Evolutionary conservation across 2,888 invertebrate genomes (phyloP), one percentile per base, ranked within the genome.

Genomic region (Leuctra nigra): DNA sequence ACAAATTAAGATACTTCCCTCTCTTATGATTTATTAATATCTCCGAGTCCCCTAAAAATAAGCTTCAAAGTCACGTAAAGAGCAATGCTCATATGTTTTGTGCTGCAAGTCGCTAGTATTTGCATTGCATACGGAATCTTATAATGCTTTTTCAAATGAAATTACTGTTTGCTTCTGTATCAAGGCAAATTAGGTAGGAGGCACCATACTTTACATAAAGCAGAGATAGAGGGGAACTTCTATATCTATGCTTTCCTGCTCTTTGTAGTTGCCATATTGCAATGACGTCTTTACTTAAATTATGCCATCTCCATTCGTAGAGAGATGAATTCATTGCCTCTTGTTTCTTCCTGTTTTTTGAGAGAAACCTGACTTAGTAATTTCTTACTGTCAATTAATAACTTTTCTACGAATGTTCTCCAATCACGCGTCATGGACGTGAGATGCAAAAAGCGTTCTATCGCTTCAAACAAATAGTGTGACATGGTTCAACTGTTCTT

Each of bases 121-220:
- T 50, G 50, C 33, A 22, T 50, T 33, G 11, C 50, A 50, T 33
- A 35, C 50, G 20, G 50, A 50, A 50, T 35, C 33, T 33, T 48
- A 25, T 50, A 29, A 50, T 50, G 50, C 44, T 44, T 44, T 44
- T 20, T n/a, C 35, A 50, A 50, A 50, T 50, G 35, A 50, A 50
- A 50, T 50, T 50, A 50, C 50, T 35, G 50, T 35, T 50, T 50
- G 33, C 35, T 50, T 29, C 35, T 13, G 35, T 29, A 29, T 33
- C 33, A 35, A 50, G 33, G 14, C 50, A 35, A 50, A 50, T 50
- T 50, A 50, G 33, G 50, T 33, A 48, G 13, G 23, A 23, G 44
- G 20, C 44, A n/a, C 38, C 23, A 2, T n/a, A n/a, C n/a, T n/a
- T n/a, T n/a, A n/a, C n/a, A n/a, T n/a, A n/a, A n/a, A n/a, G n/a